Base-by-base conservation (phyloP, 2,888 invertebrate genomes). In the Thumatha senex region DNA sequence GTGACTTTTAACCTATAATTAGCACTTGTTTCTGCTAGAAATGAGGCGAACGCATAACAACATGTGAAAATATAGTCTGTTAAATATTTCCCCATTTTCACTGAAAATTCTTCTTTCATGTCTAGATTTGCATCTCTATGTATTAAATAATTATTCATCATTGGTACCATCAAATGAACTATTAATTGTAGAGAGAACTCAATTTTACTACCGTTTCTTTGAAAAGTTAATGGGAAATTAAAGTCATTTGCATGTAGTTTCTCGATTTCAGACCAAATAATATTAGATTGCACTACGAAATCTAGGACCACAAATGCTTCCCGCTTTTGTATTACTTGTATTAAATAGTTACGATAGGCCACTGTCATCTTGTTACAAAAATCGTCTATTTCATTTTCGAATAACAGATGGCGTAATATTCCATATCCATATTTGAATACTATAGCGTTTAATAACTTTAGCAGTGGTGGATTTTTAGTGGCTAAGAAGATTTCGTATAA, bases 141-240 rank as follows among this genome's bases (percentile, higher is more conserved):
- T 7, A 50, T 30, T 12, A 40, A 43, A 1, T 56, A 48, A 47
- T 65, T 69, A 3, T 60, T 44, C 13, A 70, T 18, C 30, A 74
- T 39, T 0, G 79, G 78, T 24, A 71, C 52, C 9, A 72, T 10
- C 11, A 72, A 45, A n/a, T 64, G 54, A 12, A 61, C 43, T 12
- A 76, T 48, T 8, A 78, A 63, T 50, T 80, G 80, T 36, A 72
- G 61, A 9, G 68, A 66, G 3, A 76, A 54, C 10, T 66, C 63
- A n/a, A 67, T 69, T 12, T 55, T 65, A 24, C 63, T 64, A 4
- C 77, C 79, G 47, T 74, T 68, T 40, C 69, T 67, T 47, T 74
- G 70, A 56, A 76, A 76, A 12, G 61, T 64, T 3, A 67, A 48
- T 11, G 70, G 63, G 14, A 61, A 55, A 13, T 50, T 51, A 1